Percentiles rank a stretch among this genome's conserved stretches.
phyloP scores from a whole-genome alignment of 2,113 vertebrate species.

The Stigmatopora argus region DNA sequence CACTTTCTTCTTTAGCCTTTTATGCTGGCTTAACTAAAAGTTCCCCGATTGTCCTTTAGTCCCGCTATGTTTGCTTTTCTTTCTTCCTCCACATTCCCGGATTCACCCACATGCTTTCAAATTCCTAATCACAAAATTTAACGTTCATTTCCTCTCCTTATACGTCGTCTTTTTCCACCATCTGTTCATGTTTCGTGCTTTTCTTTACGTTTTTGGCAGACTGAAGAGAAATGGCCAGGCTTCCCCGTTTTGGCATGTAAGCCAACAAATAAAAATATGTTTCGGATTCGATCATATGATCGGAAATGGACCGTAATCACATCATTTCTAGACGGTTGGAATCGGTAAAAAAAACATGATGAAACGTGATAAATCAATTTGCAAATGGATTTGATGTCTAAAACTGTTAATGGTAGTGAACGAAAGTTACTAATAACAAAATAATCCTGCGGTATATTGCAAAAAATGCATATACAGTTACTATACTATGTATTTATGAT shows the following conservation, averaged over 20 bases:
- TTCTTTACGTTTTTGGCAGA: constrained; percentile 39
- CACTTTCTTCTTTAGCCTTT: not conserved
- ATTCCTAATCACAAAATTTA: constrained; percentile 41
- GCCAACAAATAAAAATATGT: constrained; percentile 20
- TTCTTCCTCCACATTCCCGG: constrained; percentile 17
- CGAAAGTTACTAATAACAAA: too few relatives aligned
- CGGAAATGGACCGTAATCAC: too few relatives aligned
- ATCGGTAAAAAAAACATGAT: too few relatives aligned
- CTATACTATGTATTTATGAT: too few relatives aligned
- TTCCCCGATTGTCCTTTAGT: constrained; percentile 18
- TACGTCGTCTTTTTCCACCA: constrained; percentile 11
- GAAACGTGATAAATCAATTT: too few relatives aligned
- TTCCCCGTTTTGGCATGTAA: constrained; percentile 30
- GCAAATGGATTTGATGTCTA: too few relatives aligned
- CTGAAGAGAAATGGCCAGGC: constrained; percentile 46
- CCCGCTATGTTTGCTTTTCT: constrained; percentile 9
- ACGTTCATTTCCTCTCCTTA: constrained; percentile 53
- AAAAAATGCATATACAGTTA: too few relatives aligned
- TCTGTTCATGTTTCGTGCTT: constrained; percentile 26
- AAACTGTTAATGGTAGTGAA: too few relatives aligned
- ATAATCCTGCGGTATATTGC: too few relatives aligned
- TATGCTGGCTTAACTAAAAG: constrained; percentile 13
- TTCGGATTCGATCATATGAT: too few relatives aligned
- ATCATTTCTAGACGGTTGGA: too few relatives aligned
- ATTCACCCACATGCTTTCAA: constrained; percentile 29